Evolutionary conservation across 2,797 vertebrate genomes (phyloP), one percentile per base, ranked within the genome.

Genomic region (Chaetodon trifasciatus): DNA sequence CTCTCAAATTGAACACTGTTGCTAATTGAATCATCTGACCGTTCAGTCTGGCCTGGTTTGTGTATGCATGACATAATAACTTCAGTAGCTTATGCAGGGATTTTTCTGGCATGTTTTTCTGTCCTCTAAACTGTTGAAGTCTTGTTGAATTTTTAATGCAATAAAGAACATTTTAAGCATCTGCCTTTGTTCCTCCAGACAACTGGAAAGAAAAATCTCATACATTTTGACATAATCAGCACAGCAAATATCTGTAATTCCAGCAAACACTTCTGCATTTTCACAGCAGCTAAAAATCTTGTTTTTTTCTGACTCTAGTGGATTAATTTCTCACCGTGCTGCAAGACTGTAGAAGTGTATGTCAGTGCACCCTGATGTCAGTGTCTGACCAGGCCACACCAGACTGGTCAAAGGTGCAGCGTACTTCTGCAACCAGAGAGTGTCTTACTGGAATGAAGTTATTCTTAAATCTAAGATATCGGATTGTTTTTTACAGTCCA

Each of bases 11-110:
- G 64, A 53, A 66, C 13, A 57, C 35, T 73, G 37, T 50, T 44
- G 42, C 74, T 46, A 53, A n/a, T 19, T 63, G 2, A 53, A n/a
- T 76, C 21, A 19, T 55, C 35, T 47, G 8, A 52, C 60, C 39
- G 77, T 71, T 74, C 52, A 13, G 15, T 39, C 2, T 70, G 63
- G 62, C 53, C 53, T 79, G 40, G 32, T 87, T 80, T 86, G 65
- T 72, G 13, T 58, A 11, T 88, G 89, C 87, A 91, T 88, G 87
- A 71, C 52, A 56, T 74, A 23, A 70, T n/a, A 60, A 64, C 44
- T 67, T 58, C 2, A 50, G 35, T 84, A 77, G 60, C 3, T 50
- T 69, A 50, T 72, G 58, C 76, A 78, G 72, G 46, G 64, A 60
- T 58, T 74, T 86, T 74, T 56, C 56, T 77, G 56, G 76, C 85